Base-by-base conservation (phyloP, 2,797 vertebrate genomes). In the Anabacerthia variegaticeps region DNA sequence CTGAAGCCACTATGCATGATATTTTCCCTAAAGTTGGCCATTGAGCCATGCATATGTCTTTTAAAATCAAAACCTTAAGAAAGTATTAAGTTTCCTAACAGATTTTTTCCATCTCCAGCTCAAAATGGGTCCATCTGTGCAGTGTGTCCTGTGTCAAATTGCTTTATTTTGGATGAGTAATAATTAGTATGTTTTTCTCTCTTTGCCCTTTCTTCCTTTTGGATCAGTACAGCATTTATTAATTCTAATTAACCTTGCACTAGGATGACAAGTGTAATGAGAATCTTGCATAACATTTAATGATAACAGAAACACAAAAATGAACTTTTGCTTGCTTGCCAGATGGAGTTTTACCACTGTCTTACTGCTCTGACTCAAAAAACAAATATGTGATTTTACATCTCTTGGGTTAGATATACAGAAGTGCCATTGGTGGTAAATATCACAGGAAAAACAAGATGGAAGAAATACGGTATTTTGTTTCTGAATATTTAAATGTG, bases 211-310 rank as follows among this genome's bases (percentile, higher is more conserved):
- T 93, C 65, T 96, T 95, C 66, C 78, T 83, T 85, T 94, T 92
- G 63, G 62, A 94, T 95, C 48, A 81, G 85, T 89, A 93, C 69
- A 89, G 58, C 82, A 55, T 86, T 96, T 96, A 96, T 92, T 95
- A 95, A 89, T 85, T 93, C 92, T 92, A 96, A 97, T 97, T 96
- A 96, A 96, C 89, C 92, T 94, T 96, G 85, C 62, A 75, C 85
- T 92, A 73, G 69, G 82, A 85, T 91, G 92, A 93, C 81, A 94
- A 96, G 79, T 86, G 76, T 94, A 96, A 96, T 92, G 73, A 89
- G 92, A 87, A 91, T 91, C 89, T 83, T 94, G 79, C 94, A 84
- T 93, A 96, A 91, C 81, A 37, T 93, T 95, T 93, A 92, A 59
- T 56, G 58, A 62, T 93, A 92, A 95, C 76, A 93, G 87, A 93